Evolutionary conservation across 2,797 vertebrate genomes (phyloP).

Genomic region (Cynopterus sphinx): DNA sequence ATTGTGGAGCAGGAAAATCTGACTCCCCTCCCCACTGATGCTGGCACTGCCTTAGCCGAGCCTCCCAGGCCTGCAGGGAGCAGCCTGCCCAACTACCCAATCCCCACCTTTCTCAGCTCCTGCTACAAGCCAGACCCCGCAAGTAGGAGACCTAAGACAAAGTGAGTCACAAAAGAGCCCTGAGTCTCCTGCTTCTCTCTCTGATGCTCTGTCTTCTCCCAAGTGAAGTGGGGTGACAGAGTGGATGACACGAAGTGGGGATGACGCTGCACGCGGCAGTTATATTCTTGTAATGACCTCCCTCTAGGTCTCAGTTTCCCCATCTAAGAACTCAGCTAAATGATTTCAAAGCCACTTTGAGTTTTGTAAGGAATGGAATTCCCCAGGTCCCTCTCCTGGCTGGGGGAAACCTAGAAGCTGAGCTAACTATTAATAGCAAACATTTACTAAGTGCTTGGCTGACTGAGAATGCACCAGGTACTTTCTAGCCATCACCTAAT

Average conservation of each 20-base stretch:
- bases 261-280: background rate
- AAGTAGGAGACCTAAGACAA: background rate
- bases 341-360: background rate
- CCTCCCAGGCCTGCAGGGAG: background rate
- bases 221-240: background rate
- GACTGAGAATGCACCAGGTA: background rate
- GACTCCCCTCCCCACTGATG: background rate
- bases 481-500: background rate
- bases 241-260: background rate
- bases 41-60: background rate
- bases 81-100: background rate
- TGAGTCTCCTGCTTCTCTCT: background rate
- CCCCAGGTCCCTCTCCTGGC: background rate
- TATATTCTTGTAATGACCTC: background rate
- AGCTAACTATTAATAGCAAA: background rate
- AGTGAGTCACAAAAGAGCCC: background rate
- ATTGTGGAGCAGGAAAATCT: background rate
- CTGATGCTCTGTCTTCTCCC: background rate
- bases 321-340: background rate
- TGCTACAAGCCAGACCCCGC: background rate
- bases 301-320: constrained; percentile 72
- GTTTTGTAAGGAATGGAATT: background rate
- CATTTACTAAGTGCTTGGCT: background rate
- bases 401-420: background rate
- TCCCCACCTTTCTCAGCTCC: background rate